phyloP scores from a whole-genome alignment of 2,113 vertebrate species.

The Cyanoramphus novaezelandiae region DNA sequence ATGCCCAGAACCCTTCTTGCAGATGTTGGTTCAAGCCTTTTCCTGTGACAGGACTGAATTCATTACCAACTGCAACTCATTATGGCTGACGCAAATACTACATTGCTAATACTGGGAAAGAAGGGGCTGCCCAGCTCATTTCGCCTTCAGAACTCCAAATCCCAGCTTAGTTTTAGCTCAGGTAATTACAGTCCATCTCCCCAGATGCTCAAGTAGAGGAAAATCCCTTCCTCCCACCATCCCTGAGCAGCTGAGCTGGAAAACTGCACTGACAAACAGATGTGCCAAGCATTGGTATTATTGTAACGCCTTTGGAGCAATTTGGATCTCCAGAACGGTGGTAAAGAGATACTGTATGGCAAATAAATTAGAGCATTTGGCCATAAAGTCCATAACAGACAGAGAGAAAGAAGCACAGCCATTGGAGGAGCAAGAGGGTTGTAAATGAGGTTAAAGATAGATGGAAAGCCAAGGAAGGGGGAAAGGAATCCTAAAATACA shows the following conservation, averaged over 20 bases:
- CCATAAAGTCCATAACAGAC: not conserved
- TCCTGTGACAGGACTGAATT: not conserved
- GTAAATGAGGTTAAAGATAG: not conserved
- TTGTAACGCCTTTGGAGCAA: slow-evolving; percentile 1
- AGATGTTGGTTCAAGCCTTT: not conserved
- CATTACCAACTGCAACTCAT: not conserved
- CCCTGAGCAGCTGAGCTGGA: not conserved
- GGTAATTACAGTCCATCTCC: not conserved
- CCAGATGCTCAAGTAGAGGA: not conserved
- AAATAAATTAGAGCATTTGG: slow-evolving; percentile 60
- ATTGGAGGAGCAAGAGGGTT: not conserved
- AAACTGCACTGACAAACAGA: slow-evolving; percentile 10
- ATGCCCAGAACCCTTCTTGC: not conserved
- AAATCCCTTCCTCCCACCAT: not conserved
- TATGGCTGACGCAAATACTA: not conserved
- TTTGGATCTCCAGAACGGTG: slow-evolving; percentile 48
- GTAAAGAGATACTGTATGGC: slow-evolving; percentile 40
- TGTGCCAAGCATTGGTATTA: slow-evolving; percentile 7
- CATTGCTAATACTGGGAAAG: fast-evolving
- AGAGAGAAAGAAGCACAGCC: not conserved
- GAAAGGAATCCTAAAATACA: not conserved
- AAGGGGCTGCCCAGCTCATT: not conserved
- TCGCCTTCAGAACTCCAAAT: not conserved
- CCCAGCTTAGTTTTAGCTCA: not conserved
- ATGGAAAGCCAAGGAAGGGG: not conserved